Evolutionary conservation across 2,888 invertebrate species (phyloP).

Genomic region (Acronicta psi): DNA sequence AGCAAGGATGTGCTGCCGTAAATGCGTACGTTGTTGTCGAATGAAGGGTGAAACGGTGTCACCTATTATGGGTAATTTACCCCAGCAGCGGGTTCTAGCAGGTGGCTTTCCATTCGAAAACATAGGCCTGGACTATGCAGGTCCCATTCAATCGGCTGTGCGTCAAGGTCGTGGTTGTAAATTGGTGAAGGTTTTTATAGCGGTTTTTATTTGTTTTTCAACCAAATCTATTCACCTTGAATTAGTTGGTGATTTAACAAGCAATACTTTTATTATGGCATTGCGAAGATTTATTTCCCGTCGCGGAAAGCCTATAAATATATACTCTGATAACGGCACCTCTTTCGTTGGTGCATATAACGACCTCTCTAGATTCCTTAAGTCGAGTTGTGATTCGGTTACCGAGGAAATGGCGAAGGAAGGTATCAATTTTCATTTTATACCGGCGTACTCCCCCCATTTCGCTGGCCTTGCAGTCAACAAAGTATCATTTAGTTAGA

Average conservation of each 20-base stretch:
- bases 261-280: too few species aligned
- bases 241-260: too few species aligned
- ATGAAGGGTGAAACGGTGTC: conserved; percentile 19
- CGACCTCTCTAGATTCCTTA: neutral
- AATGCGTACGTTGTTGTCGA: conserved; percentile 7
- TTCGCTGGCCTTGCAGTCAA: too few species aligned
- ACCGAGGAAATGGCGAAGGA: neutral
- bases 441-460: too few species aligned
- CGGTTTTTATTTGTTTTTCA: too few species aligned
- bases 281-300: too few species aligned
- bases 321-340: too few species aligned
- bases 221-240: too few species aligned
- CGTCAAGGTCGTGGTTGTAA: too few species aligned
- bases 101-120: conserved; percentile 31
- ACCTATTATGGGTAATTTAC: conserved; percentile 51
- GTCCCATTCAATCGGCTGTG: conserved; percentile 22
- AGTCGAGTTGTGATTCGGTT: neutral
- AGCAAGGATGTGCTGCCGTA: conserved; percentile 16
- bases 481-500: too few species aligned
- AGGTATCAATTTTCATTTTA: conserved; percentile 13
- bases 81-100: conserved; percentile 32
- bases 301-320: too few species aligned
- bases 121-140: conserved; percentile 47
- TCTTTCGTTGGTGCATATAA: neutral
- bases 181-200: too few species aligned